Evolutionary conservation across 2,888 invertebrate genomes (phyloP).

Genomic region (Leptopilina syphax): DNA sequence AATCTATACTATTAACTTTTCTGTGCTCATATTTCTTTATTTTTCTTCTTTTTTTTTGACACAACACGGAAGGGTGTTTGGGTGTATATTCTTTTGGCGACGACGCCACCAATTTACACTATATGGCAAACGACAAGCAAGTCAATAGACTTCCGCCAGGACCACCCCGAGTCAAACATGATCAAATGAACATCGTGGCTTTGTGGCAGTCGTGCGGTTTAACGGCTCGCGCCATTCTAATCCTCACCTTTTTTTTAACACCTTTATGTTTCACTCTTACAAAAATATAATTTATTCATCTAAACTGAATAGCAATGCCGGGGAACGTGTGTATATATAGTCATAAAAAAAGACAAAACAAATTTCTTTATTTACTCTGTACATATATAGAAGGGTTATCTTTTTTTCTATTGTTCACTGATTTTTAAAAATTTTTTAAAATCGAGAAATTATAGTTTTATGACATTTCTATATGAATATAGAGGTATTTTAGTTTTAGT

Average conservation of each 20-base stretch:
- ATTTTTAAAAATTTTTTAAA: too few relatives aligned
- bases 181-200: slow-evolving; percentile 32
- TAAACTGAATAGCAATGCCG: neutral
- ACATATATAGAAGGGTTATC: too few relatives aligned
- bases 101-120: slow-evolving; percentile 21
- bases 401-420: too few relatives aligned
- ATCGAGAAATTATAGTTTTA: too few relatives aligned
- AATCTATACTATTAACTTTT: slow-evolving; percentile 31
- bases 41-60: neutral
- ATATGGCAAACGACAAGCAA: slow-evolving; percentile 17
- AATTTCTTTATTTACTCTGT: slow-evolving; percentile 33
- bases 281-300: slow-evolving; percentile 18
- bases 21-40: neutral
- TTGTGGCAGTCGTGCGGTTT: slow-evolving; percentile 16
- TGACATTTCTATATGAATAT: too few relatives aligned
- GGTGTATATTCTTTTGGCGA: neutral
- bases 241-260: slow-evolving; percentile 37
- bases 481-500: too few relatives aligned
- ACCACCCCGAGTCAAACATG: slow-evolving; percentile 24
- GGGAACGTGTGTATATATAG: neutral
- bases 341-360: slow-evolving; percentile 31
- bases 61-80: slow-evolving; percentile 35
- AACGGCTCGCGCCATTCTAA: slow-evolving; percentile 39
- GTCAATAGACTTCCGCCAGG: slow-evolving; percentile 38
- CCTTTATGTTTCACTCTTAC: slow-evolving; percentile 20